Conservation (phyloP, 2,888 invertebrate genomes). For the Spilarctia lutea region DNA sequence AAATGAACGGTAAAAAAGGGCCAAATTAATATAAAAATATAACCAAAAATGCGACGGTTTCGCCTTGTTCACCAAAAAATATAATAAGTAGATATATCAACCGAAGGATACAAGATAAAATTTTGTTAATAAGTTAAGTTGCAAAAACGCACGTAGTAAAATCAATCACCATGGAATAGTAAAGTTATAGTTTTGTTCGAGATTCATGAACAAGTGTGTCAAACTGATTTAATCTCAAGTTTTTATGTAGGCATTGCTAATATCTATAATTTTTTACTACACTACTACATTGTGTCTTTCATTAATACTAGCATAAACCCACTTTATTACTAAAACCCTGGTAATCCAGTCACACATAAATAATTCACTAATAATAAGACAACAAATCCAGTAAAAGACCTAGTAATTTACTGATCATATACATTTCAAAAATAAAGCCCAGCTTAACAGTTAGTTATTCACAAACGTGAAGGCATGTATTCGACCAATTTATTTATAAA, state of each 20-base stretch:
- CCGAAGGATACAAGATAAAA: background rate
- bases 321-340: background rate
- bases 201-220: too few relatives aligned
- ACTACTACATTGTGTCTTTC: background rate
- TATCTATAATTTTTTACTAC: too few relatives aligned
- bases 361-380: background rate
- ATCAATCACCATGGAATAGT: too few relatives aligned
- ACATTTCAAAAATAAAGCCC: conserved; percentile 2
- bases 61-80: conserved; percentile 4
- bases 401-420: conserved; percentile 1
- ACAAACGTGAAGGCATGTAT: conserved; percentile 16
- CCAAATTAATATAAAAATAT: conserved; percentile 17
- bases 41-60: conserved; percentile 7
- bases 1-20: conserved; percentile 10
- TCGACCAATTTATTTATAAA: conserved; percentile 8
- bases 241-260: background rate
- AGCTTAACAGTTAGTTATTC: conserved; percentile 8
- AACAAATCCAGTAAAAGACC: background rate
- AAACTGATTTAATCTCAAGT: background rate
- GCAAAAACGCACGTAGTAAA: too few relatives aligned
- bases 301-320: background rate
- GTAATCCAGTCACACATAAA: background rate
- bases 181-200: too few relatives aligned
- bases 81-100: background rate
- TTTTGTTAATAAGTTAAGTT: too few relatives aligned